Percentiles rank a stretch among this genome's conserved stretches.
These are phyloP conservation scores for Drosophila tsacasi DNA, from an alignment of 1,140 invertebrate species.

Conservation along the genomic window DNA sequence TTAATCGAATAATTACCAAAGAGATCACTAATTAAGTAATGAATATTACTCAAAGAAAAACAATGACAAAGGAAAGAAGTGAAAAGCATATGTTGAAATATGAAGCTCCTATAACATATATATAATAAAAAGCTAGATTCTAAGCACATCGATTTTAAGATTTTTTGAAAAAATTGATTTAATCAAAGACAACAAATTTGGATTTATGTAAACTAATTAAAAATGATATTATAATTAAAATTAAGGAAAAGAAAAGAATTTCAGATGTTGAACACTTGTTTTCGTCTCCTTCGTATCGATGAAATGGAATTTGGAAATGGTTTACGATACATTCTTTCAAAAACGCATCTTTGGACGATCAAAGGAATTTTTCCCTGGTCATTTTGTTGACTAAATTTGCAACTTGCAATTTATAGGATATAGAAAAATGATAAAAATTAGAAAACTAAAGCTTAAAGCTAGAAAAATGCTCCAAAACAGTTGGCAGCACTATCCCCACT, in stretches of 20 bases:
- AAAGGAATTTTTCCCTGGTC: neutral
- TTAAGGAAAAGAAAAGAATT: too few species aligned
- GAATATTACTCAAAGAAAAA: neutral
- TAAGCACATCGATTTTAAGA: too few species aligned
- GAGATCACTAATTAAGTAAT: neutral
- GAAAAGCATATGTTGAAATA: neutral
- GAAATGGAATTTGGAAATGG: neutral
- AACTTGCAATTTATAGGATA: neutral
- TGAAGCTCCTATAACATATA: neutral
- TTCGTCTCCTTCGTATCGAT: neutral
- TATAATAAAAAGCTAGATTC: neutral
- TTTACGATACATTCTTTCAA: neutral
- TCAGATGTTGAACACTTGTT: neutral
- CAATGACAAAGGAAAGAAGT: neutral
- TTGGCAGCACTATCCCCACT: slow-evolving; percentile 9
- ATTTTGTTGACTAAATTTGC: neutral
- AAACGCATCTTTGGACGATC: neutral
- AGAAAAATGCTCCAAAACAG: neutral
- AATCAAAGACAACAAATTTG: too few species aligned
- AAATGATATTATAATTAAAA: too few species aligned
- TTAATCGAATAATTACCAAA: neutral
- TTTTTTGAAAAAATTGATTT: too few species aligned
- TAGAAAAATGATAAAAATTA: neutral
- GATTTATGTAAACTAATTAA: too few species aligned
- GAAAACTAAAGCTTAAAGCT: neutral